Conservation (phyloP, 2,113 vertebrate species). For the Callipepla squamata region DNA sequence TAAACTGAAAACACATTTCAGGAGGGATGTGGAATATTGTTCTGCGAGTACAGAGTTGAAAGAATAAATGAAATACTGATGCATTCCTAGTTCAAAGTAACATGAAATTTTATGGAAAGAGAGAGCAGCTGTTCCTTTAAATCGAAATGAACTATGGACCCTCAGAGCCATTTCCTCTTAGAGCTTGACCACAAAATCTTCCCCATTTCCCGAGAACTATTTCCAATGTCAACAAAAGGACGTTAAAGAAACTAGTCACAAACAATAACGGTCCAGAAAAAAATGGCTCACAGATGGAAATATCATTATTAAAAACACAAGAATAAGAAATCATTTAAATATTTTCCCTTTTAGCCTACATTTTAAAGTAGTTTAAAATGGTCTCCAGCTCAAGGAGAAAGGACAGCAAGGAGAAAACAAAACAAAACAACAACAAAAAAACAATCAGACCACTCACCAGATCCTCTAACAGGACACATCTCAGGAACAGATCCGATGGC, state of each 20-base stretch:
- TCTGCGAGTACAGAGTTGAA: background rate
- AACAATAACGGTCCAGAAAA: background rate
- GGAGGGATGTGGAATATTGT: background rate
- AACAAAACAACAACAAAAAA: background rate
- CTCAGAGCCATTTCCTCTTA: background rate
- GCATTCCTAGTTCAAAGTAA: background rate
- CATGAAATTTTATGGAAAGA: background rate
- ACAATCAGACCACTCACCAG: constrained; percentile 80
- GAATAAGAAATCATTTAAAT: background rate
- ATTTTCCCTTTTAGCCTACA: background rate
- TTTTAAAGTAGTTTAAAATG: constrained; percentile 1
- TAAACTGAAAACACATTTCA: background rate
- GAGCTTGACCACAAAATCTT: constrained; percentile 24
- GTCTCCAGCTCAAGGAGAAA: background rate
- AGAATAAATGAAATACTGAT: background rate
- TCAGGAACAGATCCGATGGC: constrained; percentile 85
- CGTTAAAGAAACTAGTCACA: background rate
- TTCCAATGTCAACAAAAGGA: constrained; percentile 37
- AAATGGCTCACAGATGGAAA: background rate
- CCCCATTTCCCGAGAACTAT: background rate
- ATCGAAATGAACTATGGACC: background rate
- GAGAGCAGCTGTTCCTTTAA: constrained; percentile 16
- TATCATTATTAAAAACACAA: background rate
- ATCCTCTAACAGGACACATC: constrained; percentile 90
- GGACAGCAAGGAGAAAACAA: background rate